Percentiles rank a stretch among this genome's conserved stretches.
Evolutionary conservation across 2,113 vertebrate genomes (phyloP).

Genomic region (Syngnathus typhle): DNA sequence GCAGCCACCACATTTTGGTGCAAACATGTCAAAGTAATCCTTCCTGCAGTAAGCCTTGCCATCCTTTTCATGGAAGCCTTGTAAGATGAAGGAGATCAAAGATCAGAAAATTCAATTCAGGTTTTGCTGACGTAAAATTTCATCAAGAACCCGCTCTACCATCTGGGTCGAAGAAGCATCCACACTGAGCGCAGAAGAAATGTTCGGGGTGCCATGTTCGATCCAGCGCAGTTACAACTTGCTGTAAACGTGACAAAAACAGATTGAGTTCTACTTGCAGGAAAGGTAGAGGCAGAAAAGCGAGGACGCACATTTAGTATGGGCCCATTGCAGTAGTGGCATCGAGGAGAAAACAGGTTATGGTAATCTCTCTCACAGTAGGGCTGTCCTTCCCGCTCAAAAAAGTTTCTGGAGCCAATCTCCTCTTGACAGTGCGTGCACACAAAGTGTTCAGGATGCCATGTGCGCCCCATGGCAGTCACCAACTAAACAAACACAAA

Average conservation of each 20-base stretch:
- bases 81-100: background rate
- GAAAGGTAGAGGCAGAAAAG: background rate
- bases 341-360: constrained; percentile 93
- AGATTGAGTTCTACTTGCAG: background rate
- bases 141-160: constrained; percentile 38
- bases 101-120: background rate
- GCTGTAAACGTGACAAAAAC: constrained; percentile 66
- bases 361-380: constrained; percentile 98
- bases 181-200: constrained; percentile 97
- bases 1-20: constrained; percentile 95
- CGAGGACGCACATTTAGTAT: constrained; percentile 86
- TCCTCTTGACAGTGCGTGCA: constrained; percentile 98
- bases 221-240: constrained; percentile 97
- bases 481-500: constrained; percentile 76
- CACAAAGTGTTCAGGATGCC: constrained; percentile 98
- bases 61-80: constrained; percentile 97
- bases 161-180: constrained; percentile 94
- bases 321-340: constrained; percentile 96
- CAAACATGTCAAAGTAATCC: constrained; percentile 98
- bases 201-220: constrained; percentile 98
- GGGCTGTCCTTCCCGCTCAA: constrained; percentile 92
- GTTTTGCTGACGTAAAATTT: background rate
- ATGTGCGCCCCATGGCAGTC: constrained; percentile 96
- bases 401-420: constrained; percentile 97
- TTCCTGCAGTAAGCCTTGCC: constrained; percentile 97